Evolutionary conservation across 2,797 vertebrate genomes (phyloP).

Genomic region (Petrocephalus sullivani): DNA sequence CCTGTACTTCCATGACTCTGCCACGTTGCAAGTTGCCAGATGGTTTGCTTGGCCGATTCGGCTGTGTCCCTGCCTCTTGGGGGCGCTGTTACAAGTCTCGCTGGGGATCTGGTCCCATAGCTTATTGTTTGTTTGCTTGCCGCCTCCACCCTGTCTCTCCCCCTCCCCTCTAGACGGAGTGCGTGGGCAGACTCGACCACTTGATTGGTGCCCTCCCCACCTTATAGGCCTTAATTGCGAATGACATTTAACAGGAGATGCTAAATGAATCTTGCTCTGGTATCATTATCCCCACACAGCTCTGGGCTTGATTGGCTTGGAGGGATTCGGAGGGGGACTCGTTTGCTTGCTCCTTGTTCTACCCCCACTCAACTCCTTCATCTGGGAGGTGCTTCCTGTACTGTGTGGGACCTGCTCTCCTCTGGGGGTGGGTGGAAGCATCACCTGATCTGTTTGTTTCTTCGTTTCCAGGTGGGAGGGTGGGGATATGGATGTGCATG

Average conservation of each 20-base stretch:
- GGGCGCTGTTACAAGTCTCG: neutral
- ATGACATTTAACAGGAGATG: conserved; percentile 55
- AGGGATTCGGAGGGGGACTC: conserved; percentile 30
- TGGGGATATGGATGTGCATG: neutral
- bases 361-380: too few species aligned
- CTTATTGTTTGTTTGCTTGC: neutral
- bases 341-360: conserved; percentile 14
- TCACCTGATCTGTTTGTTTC: neutral
- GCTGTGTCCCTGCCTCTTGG: neutral
- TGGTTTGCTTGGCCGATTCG: neutral
- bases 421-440: neutral
- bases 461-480: neutral
- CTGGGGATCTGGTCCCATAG: neutral
- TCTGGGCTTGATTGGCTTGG: conserved; percentile 45
- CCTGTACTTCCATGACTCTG: neutral
- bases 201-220: conserved; percentile 42
- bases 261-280: conserved; percentile 46
- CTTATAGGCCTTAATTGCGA: conserved; percentile 51
- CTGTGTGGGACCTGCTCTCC: neutral
- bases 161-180: conserved; percentile 16
- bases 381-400: neutral
- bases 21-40: neutral
- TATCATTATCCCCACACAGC: conserved; percentile 38
- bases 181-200: conserved; percentile 30
- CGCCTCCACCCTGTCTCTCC: neutral